phyloP scores from a whole-genome alignment of 2,797 vertebrate genomes.

The Monodelphis domestica region DNA sequence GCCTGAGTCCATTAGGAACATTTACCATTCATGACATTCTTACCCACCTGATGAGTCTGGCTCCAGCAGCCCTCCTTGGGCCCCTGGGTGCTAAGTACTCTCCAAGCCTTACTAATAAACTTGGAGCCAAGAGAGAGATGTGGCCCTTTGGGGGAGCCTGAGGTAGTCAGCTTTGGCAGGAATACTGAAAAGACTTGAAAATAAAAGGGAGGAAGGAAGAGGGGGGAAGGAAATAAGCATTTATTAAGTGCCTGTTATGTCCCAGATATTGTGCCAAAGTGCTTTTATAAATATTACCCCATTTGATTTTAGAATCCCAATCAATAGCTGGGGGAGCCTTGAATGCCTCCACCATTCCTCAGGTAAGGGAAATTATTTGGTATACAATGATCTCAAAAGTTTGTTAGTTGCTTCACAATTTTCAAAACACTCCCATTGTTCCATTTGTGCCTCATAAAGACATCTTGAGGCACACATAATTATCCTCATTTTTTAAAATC shows the following conservation, averaged over 20 bases:
- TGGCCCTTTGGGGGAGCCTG: background rate
- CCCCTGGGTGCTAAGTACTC: background rate
- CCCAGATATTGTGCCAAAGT: background rate
- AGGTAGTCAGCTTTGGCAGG: background rate
- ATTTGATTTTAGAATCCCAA: background rate
- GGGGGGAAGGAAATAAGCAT: background rate
- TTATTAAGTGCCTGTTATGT: background rate
- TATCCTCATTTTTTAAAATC: background rate
- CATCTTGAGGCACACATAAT: background rate
- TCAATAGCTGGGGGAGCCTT: background rate
- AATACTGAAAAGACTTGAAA: background rate
- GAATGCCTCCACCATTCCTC: background rate
- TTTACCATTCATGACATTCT: conserved; percentile 80
- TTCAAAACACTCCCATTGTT: background rate
- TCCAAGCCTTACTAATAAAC: background rate
- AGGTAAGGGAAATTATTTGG: background rate
- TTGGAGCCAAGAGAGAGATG: background rate
- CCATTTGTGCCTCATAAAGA: background rate
- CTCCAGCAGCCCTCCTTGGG: background rate
- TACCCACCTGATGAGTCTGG: conserved; percentile 52
- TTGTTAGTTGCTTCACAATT: background rate
- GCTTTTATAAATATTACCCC: background rate
- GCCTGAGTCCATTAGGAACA: conserved; percentile 74
- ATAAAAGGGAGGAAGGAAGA: background rate
- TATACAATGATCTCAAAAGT: background rate